phyloP scores from a whole-genome alignment of 2,113 vertebrate species.

The Boleophthalmus pectinirostris region DNA sequence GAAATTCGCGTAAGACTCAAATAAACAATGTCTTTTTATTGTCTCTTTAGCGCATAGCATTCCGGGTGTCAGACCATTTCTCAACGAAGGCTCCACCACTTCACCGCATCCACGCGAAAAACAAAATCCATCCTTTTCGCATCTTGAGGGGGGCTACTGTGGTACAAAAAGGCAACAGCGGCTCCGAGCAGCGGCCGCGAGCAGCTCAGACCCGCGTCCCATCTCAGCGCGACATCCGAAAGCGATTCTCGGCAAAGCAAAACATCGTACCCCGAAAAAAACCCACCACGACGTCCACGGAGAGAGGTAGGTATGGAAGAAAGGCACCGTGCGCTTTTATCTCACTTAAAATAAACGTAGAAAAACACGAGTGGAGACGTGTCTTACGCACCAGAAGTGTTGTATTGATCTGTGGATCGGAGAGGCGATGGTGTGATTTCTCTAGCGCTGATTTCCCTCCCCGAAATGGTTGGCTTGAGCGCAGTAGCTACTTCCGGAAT shows the following conservation, averaged over 20 bases:
- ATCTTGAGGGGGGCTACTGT: constrained; percentile 45
- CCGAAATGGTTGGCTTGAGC: constrained; percentile 78
- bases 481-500: constrained; percentile 80
- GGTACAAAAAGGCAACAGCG: not conserved
- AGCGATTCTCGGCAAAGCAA: constrained; percentile 32
- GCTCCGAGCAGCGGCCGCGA: constrained; percentile 28
- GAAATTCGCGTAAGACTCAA: constrained; percentile 29
- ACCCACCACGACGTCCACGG: constrained; percentile 11
- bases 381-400: constrained; percentile 42
- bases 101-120: constrained; percentile 48
- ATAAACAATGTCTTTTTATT: constrained; percentile 31
- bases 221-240: constrained; percentile 59
- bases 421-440: constrained; percentile 52
- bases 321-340: constrained; percentile 31
- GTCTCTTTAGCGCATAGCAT: constrained; percentile 48
- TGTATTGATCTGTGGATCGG: constrained; percentile 56
- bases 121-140: constrained; percentile 59
- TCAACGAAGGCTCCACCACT: constrained; percentile 51
- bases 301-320: not conserved
- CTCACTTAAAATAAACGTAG: constrained; percentile 13
- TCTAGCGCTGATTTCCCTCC: constrained; percentile 59
- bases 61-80: constrained; percentile 58
- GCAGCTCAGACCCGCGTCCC: constrained; percentile 18
- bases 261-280: constrained; percentile 4
- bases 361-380: constrained; percentile 36